phyloP scores from a whole-genome alignment of 2,797 vertebrate genomes.

The Myotis findleyi region DNA sequence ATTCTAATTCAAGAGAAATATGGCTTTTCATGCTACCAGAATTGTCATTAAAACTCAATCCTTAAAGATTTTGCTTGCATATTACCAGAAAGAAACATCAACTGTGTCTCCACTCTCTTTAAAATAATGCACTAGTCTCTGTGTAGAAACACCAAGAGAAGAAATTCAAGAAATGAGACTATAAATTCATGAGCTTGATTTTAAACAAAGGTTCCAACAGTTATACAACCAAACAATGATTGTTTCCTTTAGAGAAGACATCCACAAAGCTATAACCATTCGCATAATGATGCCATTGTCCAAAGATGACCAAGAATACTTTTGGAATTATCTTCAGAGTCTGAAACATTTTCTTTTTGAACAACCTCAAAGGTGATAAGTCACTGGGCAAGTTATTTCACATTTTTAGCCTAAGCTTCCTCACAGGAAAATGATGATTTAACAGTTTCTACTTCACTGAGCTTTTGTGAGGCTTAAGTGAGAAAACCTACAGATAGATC shows the following conservation, averaged over 20 bases:
- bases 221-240: background rate
- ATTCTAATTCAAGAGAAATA: background rate
- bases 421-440: background rate
- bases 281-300: background rate
- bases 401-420: background rate
- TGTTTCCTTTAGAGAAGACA: constrained; percentile 3
- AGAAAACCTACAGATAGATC: background rate
- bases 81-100: background rate
- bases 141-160: constrained; percentile 7
- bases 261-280: background rate
- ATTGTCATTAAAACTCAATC: background rate
- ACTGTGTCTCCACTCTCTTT: background rate
- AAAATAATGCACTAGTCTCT: background rate
- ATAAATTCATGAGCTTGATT: background rate
- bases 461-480: background rate
- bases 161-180: background rate
- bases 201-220: background rate
- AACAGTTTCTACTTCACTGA: background rate
- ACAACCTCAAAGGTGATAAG: constrained; percentile 10
- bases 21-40: background rate
- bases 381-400: background rate
- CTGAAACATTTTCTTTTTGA: constrained; percentile 19
- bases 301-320: background rate
- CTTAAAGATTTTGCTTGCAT: background rate
- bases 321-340: constrained; percentile 29